Evolutionary conservation across 1,140 invertebrate species (phyloP).

Genomic region (Forficula auricularia): DNA sequence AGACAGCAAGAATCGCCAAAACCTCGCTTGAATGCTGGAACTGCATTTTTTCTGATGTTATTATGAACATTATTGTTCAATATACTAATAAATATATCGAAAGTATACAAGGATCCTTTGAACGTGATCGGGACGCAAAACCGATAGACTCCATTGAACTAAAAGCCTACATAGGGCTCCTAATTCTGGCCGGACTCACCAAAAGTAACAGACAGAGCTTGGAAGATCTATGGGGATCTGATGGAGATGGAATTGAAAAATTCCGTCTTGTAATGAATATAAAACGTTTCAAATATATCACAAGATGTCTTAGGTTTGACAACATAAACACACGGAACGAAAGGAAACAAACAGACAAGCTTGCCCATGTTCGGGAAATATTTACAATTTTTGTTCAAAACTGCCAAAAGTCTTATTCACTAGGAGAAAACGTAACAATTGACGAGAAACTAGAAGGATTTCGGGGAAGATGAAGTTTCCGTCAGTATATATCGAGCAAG

Average conservation of each 20-base stretch:
- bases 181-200: conserved; percentile 29
- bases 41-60: no score
- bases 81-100: no score
- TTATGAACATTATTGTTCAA: no score
- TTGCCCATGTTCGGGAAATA: conserved; percentile 29
- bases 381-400: conserved; percentile 31
- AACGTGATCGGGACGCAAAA: conserved; percentile 17
- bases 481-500: no score
- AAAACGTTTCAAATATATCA: conserved; percentile 29
- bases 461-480: no score
- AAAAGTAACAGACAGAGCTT: conserved; percentile 27
- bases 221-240: conserved; percentile 27
- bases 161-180: conserved; percentile 30
- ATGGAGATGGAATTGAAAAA: conserved; percentile 25
- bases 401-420: no score
- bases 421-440: no score
- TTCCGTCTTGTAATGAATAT: conserved; percentile 27
- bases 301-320: conserved; percentile 30
- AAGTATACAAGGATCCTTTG: no score
- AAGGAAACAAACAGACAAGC: conserved; percentile 26
- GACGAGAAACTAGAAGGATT: no score
- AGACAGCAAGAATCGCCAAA: no score
- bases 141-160: conserved; percentile 26
- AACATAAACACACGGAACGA: conserved; percentile 19
- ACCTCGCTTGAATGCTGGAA: no score